Evolutionary conservation across 2,113 vertebrate species (phyloP), one percentile per base, ranked within the genome.

Genomic region (Syngnathus floridae): DNA sequence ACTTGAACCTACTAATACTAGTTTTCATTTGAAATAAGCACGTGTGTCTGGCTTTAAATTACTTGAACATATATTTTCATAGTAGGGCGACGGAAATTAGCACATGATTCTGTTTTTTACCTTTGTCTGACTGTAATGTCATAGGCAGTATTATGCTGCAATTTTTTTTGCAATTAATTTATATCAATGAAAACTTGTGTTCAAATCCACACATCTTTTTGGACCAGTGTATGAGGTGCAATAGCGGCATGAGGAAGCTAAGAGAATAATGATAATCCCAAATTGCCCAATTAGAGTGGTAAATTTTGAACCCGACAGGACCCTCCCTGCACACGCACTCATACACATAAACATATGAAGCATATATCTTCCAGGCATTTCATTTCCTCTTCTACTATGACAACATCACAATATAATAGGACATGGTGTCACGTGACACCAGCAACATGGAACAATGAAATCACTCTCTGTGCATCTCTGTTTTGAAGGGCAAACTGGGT

Each of bases 331-430:
- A 52, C 22, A 37, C 21, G 22, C 38, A 49, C 41, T 11, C 62
- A 43, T 57, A 63, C 59, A 64, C 37, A 55, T 54, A 64, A 64
- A 62, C 45, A 60, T 36, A 66, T 31, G 51, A n/a, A 17, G 52
- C 58, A 64, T 54, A 75, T 70, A 82, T 79, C 87, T 83, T 60
- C 37, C 41, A 84, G 86, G 80, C 80, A 84, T 84, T 87, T 82
- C 60, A 87, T 88, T 88, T 87, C 83, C 87, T 84, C 71, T 82
- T 77, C 72, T 75, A 78, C 81, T 77, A 71, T 84, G 84, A 84
- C 83, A 87, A 83, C 86, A 87, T 83, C 84, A 77, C 77, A 84
- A 82, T 82, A 84, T 87, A 87, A 86, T 89, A 81, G 79, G 74
- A 87, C 86, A 83, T 55, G 75, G 77, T 71, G 78, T 88, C 87